Conservation (phyloP, 2,888 invertebrate genomes). For the Poecilus cupreus region DNA sequence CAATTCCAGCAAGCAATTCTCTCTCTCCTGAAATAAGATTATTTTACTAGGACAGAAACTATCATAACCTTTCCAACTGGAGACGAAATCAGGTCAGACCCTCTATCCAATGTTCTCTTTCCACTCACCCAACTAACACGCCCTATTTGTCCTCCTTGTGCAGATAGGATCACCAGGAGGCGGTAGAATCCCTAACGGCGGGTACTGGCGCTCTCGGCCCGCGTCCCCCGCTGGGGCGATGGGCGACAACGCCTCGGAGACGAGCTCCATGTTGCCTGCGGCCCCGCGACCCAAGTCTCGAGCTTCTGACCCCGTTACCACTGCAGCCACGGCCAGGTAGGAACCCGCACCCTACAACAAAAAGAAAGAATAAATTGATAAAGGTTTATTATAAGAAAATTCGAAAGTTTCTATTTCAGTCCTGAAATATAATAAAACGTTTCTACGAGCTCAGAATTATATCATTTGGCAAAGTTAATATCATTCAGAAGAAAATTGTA, state of each 20-base stretch:
- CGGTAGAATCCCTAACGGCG: slow-evolving; percentile 73
- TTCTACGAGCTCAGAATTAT: too few species aligned
- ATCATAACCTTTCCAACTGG: background rate
- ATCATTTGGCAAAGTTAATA: too few species aligned
- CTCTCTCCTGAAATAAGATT: too few species aligned
- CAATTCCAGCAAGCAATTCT: too few species aligned
- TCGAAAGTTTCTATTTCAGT: too few species aligned
- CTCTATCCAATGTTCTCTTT: too few species aligned
- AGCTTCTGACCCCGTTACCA: slow-evolving; percentile 73
- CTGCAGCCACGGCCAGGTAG: slow-evolving; percentile 72
- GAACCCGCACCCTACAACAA: too few species aligned
- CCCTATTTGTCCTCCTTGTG: background rate
- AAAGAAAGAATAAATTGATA: too few species aligned
- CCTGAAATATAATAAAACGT: too few species aligned
- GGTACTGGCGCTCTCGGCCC: slow-evolving; percentile 74
- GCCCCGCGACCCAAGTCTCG: slow-evolving; percentile 72
- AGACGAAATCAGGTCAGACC: background rate
- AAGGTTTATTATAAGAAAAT: too few species aligned
- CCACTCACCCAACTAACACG: too few species aligned
- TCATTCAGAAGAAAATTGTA: too few species aligned
- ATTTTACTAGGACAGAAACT: background rate
- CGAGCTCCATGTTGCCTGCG: slow-evolving; percentile 75
- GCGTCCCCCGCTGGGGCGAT: slow-evolving; percentile 70
- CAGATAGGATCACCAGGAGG: slow-evolving; percentile 71
- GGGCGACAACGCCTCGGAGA: slow-evolving; percentile 78